Conservation (phyloP, 2,888 invertebrate species). For the Aproaerema taeniolella region DNA sequence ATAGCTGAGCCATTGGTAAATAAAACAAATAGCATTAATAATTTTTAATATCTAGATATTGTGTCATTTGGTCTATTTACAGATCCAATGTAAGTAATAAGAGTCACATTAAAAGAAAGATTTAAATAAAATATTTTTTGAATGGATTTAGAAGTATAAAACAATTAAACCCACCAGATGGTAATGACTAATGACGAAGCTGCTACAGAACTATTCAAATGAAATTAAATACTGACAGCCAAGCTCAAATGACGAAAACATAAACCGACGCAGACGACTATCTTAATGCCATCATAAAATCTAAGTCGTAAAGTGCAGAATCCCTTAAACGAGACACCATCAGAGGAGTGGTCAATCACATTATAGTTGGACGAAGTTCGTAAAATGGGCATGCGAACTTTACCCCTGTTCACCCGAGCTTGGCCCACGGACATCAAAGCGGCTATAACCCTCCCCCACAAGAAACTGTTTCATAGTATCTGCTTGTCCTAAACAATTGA, state of each 20-base stretch:
- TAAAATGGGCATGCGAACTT: constrained; percentile 30
- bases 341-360: constrained; percentile 44
- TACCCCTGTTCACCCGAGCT: constrained; percentile 40
- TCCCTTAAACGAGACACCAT: constrained; percentile 24
- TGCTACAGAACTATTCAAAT: background rate
- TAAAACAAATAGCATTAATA: no score
- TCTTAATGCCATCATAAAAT: constrained; percentile 5
- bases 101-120: no score
- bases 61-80: no score
- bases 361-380: constrained; percentile 39
- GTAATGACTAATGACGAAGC: background rate
- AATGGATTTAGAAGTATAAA: background rate
- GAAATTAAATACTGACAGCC: no score
- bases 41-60: no score
- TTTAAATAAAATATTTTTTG: no score
- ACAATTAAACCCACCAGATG: background rate
- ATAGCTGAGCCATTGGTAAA: no score
- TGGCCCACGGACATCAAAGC: constrained; percentile 44
- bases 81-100: no score
- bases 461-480: constrained; percentile 60
- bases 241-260: no score
- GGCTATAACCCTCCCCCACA: constrained; percentile 41
- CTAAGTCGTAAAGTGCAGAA: constrained; percentile 6
- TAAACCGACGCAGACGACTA: constrained; percentile 7
- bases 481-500: constrained; percentile 73